Conservation (phyloP, 2,888 invertebrate species). For the Argyresthia goedartella region DNA sequence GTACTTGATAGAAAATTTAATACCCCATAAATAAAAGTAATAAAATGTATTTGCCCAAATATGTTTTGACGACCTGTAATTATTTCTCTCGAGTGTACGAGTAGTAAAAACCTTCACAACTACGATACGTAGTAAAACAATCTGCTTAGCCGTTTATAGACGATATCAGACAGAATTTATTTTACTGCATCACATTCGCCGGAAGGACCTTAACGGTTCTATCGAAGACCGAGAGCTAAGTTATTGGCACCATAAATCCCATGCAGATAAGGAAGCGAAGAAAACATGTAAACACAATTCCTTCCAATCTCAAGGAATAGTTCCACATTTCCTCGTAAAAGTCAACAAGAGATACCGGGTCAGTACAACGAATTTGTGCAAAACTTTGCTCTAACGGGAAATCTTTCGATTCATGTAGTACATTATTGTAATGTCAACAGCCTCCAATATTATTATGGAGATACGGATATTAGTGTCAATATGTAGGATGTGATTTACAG, state of each 20-base stretch:
- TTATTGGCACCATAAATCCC: constrained; percentile 43
- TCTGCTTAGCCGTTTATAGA: constrained; percentile 1
- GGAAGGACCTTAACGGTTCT: not conserved
- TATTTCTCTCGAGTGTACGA: too few species aligned
- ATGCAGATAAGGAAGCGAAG: constrained; percentile 30
- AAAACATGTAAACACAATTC: constrained; percentile 11
- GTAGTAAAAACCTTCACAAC: not conserved
- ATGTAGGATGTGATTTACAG: too few species aligned
- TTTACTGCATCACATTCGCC: not conserved
- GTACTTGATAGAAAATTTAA: too few species aligned
- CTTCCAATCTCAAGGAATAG: constrained; percentile 18
- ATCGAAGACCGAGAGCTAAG: constrained; percentile 14
- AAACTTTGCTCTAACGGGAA: not conserved
- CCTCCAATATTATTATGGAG: not conserved
- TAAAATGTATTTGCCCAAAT: too few species aligned
- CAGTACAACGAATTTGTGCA: constrained; percentile 1
- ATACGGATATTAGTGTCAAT: too few species aligned
- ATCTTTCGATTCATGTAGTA: not conserved
- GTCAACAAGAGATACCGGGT: constrained; percentile 2
- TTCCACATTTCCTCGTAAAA: constrained; percentile 9
- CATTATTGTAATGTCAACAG: not conserved
- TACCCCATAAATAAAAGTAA: too few species aligned
- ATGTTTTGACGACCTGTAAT: too few species aligned
- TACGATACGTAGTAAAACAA: not conserved
- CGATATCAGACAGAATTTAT: constrained; percentile 1